Base-by-base conservation (phyloP, 30 jellyfish, hydroid and myxozoan genomes). In the Cassiopea xamachana region DNA sequence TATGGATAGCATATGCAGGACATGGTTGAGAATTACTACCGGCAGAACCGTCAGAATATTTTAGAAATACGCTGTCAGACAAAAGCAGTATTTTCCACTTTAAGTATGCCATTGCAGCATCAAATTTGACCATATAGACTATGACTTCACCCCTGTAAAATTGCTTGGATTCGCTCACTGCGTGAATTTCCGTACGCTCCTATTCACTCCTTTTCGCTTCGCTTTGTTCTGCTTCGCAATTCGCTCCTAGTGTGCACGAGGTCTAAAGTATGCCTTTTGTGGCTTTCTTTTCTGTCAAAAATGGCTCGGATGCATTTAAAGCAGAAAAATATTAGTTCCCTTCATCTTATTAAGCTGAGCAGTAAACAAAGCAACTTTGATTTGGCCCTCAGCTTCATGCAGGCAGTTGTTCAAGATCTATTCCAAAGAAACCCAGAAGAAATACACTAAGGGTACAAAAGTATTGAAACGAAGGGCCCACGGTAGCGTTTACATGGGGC, bases 191-290 rank as follows among this genome's bases (percentile, higher is more conserved):
- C 46, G 46, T 13, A 5, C 76, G 76, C 76, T 67, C 19, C 76
- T 2, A 2, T 16, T 67, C 76, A 19, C 76, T 5, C 8, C 76
- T 55, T 55, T 55, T 10, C 64, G 64, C 74, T 73, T 73, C 85
- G 72, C 72, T 45, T 75, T 19, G 85, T 58, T 13, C 3, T 58
- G 59, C 19, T 14, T 73, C 61, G 81, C 81, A 46, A 3, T 77
- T 77, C 87, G 77, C 74, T 73, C 87, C 8, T 46, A 77, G 72
- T 77, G 87, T 77, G 87, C 16, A 77, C 74, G 87, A 79, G 47
- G 87, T 79, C 87, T 77, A 3, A 77, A 8, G 69, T 27, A 27
- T 27, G 39, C 39, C 39, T 27, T 27, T 27, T 27, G 39, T 27
- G 39, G 39, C 39, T 27, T 27, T 27, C 39, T 27, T 27, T 27